Conservation (phyloP, 2,113 vertebrate species). For the Pyxicephalus adspersus region DNA sequence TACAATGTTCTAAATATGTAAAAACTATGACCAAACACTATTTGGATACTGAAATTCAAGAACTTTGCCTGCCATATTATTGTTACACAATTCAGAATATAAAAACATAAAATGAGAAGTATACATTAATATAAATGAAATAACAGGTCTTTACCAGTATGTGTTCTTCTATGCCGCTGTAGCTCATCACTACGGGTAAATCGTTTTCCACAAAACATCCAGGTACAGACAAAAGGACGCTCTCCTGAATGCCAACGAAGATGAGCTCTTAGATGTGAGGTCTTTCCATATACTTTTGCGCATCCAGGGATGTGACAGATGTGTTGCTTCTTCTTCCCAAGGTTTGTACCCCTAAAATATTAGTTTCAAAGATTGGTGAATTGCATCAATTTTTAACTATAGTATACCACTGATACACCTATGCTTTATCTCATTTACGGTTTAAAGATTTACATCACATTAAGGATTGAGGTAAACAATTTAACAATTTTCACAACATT, state of each 20-base stretch:
- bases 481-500: too few species aligned
- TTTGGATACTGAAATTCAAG: too few species aligned
- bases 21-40: too few species aligned
- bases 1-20: too few species aligned
- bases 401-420: too few species aligned
- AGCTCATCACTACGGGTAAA: constrained; percentile 98
- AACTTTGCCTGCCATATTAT: not conserved
- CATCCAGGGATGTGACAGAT: constrained; percentile 97
- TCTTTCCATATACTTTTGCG: constrained; percentile 98
- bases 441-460: too few species aligned
- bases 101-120: not conserved
- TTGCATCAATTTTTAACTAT: too few species aligned
- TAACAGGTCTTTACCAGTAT: constrained; percentile 83
- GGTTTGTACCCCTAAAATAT: constrained; percentile 85
- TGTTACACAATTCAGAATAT: not conserved
- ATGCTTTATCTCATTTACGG: too few species aligned
- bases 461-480: too few species aligned
- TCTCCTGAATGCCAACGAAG: constrained; percentile 99
- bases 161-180: constrained; percentile 96
- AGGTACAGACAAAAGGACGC: constrained; percentile 95
- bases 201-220: constrained; percentile 98
- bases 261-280: constrained; percentile 96
- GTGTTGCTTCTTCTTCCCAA: constrained; percentile 98
- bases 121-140: too few species aligned
- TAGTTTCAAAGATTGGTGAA: not conserved